These are phyloP conservation scores for Holcopasites calliopsidis DNA, from an alignment of 1,140 invertebrate species.

Conservation along the genomic window DNA sequence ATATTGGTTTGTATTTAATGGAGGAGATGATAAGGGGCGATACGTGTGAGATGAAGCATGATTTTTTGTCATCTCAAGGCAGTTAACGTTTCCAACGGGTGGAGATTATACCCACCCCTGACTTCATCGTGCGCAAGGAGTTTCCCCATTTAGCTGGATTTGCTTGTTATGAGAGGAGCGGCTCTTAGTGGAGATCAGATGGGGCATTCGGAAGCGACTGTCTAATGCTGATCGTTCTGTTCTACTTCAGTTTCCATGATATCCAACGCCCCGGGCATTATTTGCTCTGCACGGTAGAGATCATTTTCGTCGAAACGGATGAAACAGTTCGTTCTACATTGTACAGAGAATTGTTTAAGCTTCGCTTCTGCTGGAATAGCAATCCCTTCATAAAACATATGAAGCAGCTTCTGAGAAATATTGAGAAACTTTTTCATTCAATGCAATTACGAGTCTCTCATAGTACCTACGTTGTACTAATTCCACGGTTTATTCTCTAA, in stretches of 20 bases:
- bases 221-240: neutral
- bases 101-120: neutral
- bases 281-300: too few species aligned
- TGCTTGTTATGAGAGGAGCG: neutral
- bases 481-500: too few species aligned
- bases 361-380: neutral
- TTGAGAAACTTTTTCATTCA: too few species aligned
- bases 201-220: neutral
- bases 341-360: neutral
- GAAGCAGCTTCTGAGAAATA: too few species aligned
- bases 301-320: neutral
- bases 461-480: too few species aligned
- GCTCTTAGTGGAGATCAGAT: neutral
- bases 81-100: neutral
- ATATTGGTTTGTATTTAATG: too few species aligned
- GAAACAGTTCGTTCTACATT: neutral
- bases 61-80: too few species aligned
- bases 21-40: too few species aligned
- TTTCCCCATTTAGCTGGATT: neutral
- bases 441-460: too few species aligned
- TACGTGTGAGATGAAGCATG: too few species aligned
- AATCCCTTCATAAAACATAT: too few species aligned
- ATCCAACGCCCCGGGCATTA: neutral
- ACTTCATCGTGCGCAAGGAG: neutral
- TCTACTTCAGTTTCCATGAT: neutral